A percentile compares a stretch with the other conserved stretches of the same genome.
Evolutionary conservation across 2,797 vertebrate genomes (phyloP).

Genomic region (Varecia variegata): DNA sequence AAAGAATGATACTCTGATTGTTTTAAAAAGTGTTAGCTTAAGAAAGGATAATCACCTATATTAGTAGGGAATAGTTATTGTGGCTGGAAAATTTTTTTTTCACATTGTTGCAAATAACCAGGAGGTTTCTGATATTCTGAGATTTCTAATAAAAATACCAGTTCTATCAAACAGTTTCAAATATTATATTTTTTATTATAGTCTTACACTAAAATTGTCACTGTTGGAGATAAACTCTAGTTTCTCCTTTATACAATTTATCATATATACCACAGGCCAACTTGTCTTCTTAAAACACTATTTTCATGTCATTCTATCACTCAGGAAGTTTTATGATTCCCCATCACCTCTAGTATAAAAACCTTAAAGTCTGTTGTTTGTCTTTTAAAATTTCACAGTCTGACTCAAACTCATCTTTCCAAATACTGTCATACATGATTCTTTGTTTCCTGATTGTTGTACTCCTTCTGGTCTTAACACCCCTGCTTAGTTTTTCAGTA

Average conservation of each 20-base stretch:
- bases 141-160: conserved; percentile 22
- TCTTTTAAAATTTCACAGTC: conserved; percentile 4
- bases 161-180: not conserved
- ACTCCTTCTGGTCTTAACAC: not conserved
- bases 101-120: not conserved
- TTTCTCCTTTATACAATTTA: conserved; percentile 36
- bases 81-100: not conserved
- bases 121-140: not conserved
- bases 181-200: not conserved
- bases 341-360: not conserved
- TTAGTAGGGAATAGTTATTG: not conserved
- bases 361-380: not conserved
- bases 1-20: not conserved
- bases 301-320: not conserved
- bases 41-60: not conserved
- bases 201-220: not conserved
- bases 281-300: not conserved
- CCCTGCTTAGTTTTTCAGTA: not conserved
- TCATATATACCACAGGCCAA: not conserved
- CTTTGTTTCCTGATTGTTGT: not conserved
- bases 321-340: not conserved
- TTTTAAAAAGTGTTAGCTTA: conserved; percentile 30
- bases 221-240: not conserved
- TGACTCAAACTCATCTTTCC: not conserved
- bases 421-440: not conserved